These are phyloP conservation scores for Phenganax subtilis DNA, from an alignment of 92 coral and sea anemone genomes.

Conservation along the genomic window DNA sequence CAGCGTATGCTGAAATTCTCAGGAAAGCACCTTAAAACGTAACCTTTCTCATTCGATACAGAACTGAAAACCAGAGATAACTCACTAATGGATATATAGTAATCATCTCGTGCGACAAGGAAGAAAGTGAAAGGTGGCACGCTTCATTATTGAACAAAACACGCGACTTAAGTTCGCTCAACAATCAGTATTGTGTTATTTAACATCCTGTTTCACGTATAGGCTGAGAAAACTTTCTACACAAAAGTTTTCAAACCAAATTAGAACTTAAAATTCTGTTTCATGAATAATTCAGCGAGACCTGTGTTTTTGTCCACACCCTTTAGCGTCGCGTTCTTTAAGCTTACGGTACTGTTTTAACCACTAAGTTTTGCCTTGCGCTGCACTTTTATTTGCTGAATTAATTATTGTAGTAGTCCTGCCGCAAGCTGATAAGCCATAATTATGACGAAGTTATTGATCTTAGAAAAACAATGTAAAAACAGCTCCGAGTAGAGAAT, in stretches of 20 bases:
- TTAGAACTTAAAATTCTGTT: background rate
- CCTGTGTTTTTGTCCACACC: background rate
- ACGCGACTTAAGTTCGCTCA: conserved; percentile 14
- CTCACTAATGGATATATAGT: background rate
- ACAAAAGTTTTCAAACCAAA: background rate
- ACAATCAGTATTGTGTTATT: conserved; percentile 14
- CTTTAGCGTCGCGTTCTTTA: background rate
- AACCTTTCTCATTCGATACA: background rate
- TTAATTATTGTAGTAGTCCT: conserved; percentile 14
- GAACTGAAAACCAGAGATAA: background rate
- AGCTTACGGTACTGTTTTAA: background rate
- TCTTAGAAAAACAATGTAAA: conserved; percentile 17
- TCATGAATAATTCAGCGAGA: conserved; percentile 18
- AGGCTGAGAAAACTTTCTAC: background rate
- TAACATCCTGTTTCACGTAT: conserved; percentile 11
- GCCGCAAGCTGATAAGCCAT: conserved; percentile 29
- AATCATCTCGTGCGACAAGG: background rate
- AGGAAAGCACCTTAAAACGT: background rate
- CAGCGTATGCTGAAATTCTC: conserved; percentile 21
- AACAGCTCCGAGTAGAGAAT: background rate
- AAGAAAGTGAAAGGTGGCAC: conserved; percentile 39
- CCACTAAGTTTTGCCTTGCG: background rate
- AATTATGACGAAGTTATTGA: conserved; percentile 9
- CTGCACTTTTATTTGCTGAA: conserved; percentile 25
- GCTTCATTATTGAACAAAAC: conserved; percentile 9